Evolutionary conservation across 2,888 invertebrate species (phyloP).

Genomic region (Dyspetes luteomarginatus): DNA sequence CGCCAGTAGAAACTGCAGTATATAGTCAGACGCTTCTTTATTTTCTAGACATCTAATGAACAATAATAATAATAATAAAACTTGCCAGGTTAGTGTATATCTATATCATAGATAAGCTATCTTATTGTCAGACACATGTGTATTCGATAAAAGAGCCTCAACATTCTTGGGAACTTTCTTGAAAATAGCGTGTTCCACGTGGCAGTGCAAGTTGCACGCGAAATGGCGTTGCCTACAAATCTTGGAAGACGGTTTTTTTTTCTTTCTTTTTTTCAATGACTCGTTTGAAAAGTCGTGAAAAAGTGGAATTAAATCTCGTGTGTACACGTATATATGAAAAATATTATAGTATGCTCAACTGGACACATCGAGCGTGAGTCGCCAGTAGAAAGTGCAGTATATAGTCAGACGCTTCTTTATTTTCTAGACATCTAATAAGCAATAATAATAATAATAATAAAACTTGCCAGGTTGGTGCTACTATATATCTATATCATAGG

Average conservation of each 20-base stretch:
- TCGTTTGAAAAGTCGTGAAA: slow-evolving; percentile 8
- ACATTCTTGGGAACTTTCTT: slow-evolving; percentile 21
- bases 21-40: too few species aligned
- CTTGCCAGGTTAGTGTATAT: too few species aligned
- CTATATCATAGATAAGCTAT: background rate
- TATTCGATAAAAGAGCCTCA: background rate
- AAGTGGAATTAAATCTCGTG: slow-evolving; percentile 12
- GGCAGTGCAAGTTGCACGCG: slow-evolving; percentile 19
- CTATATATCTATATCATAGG: background rate
- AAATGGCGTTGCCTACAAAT: slow-evolving; percentile 9
- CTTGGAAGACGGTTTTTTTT: slow-evolving; percentile 21
- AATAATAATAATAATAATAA: too few species aligned
- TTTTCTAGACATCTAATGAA: too few species aligned
- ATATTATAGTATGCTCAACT: too few species aligned
- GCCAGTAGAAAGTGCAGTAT: too few species aligned
- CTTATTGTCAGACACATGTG: background rate
- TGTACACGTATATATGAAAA: background rate
- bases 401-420: too few species aligned
- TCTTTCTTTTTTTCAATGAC: slow-evolving; percentile 13
- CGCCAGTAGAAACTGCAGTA: too few species aligned
- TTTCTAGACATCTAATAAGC: too few species aligned
- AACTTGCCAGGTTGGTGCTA: too few species aligned
- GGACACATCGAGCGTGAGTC: too few species aligned
- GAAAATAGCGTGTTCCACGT: slow-evolving; percentile 13
- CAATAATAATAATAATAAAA: too few species aligned